Evolutionary conservation across 2,113 vertebrate genomes (phyloP).

Genomic region (Rallus limicola): DNA sequence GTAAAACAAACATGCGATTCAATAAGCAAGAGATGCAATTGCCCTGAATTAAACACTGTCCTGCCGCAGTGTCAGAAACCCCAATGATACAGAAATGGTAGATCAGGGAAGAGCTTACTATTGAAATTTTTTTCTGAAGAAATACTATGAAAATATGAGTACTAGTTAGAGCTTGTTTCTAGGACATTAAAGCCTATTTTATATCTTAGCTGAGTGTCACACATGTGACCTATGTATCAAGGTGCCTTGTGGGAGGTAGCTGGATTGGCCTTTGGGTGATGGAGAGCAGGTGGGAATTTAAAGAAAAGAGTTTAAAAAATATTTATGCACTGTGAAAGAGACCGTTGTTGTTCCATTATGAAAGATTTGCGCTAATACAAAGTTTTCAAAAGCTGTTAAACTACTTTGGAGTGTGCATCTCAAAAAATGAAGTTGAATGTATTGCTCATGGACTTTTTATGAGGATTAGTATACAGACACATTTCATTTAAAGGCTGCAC

Average conservation of each 20-base stretch:
- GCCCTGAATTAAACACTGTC: neutral
- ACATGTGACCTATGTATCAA: neutral
- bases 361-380: conserved; percentile 40
- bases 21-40: neutral
- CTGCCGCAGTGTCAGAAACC: neutral
- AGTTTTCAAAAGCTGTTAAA: conserved; percentile 22
- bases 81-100: neutral
- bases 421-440: neutral
- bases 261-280: neutral
- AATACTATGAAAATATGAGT: neutral
- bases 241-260: neutral
- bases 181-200: neutral
- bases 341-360: conserved; percentile 63
- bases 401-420: neutral
- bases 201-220: neutral
- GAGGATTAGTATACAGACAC: neutral
- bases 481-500: conserved; percentile 24
- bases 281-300: neutral
- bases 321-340: conserved; percentile 7
- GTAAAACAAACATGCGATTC: neutral
- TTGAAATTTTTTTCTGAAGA: neutral
- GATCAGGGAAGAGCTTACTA: neutral
- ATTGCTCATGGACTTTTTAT: conserved; percentile 25
- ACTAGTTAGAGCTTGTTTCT: neutral
- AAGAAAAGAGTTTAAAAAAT: neutral